These are phyloP conservation scores for Branchipolynoe longqiensis DNA, from an alignment of 2,888 invertebrate genomes.

Conservation along the genomic window DNA sequence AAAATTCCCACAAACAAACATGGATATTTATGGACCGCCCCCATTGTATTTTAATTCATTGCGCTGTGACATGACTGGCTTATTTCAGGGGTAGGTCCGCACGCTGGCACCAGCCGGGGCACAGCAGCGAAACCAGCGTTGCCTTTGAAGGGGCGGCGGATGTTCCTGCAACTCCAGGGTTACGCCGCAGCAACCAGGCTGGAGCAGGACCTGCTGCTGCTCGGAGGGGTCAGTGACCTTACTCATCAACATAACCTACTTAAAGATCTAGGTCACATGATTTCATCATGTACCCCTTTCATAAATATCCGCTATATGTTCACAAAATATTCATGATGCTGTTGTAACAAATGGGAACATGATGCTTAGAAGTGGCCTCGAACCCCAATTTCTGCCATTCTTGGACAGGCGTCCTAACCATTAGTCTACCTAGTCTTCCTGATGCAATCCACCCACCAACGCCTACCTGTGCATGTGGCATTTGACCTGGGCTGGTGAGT, in stretches of 20 bases:
- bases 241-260: neutral
- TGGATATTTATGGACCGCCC: too few species aligned
- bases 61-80: too few species aligned
- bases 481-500: too few species aligned
- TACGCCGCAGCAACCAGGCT: constrained; percentile 8
- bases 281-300: neutral
- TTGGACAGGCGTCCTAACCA: too few species aligned
- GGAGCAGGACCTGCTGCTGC: constrained; percentile 38
- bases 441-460: too few species aligned
- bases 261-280: neutral
- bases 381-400: too few species aligned
- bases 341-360: too few species aligned
- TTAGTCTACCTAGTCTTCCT: too few species aligned
- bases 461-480: too few species aligned
- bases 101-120: neutral
- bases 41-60: too few species aligned
- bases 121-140: neutral
- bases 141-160: constrained; percentile 37
- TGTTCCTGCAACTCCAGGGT: constrained; percentile 47
- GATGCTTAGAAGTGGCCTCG: too few species aligned
- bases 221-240: constrained; percentile 53
- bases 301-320: neutral
- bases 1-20: too few species aligned
- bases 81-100: constrained; percentile 14
- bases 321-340: neutral